Base-by-base conservation (phyloP, 2,888 invertebrate genomes). In the Eristalis arbustorum region DNA sequence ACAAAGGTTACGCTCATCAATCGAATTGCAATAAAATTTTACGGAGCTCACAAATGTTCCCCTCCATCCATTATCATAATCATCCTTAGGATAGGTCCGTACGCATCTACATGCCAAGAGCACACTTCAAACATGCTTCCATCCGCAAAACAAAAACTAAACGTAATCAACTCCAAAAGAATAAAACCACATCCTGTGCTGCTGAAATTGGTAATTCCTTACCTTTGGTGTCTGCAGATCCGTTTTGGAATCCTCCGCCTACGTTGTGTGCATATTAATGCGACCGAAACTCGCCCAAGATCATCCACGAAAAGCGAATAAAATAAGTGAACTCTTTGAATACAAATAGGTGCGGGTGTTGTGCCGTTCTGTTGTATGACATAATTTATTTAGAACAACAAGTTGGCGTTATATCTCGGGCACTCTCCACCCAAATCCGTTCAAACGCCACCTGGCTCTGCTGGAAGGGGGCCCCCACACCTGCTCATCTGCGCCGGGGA, bases 331-430 rank as follows among this genome's bases (percentile, higher is more conserved):
- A 37, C 74, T 66, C 57, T 37, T 57, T 74, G 66, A 64, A 74
- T 74, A 59, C 31, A 57, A 73, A 73, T 56, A n/a, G n/a, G 10
- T 34, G 25, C 1, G 6, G 8, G 25, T 13, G 23, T 23, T 57
- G 59, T 31, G 40, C 49, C 42, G 42, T n/a, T 49, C 56, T 23
- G 11, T 49, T n/a, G 34, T 73, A 22, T 74, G 37, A 40, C 40
- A 66, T 59, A 74, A 59, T 59, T 37, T 64, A 74, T 37, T 56
- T 56, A 37, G 37, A 74, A 64, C 34, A 73, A 73, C 63, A 64
- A 31, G 63, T 64, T 64, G 59, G 59, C 14, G 14, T 13, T 59
- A 59, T 59, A 25, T 59, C 23, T 23, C 25, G 25, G 13, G 14
- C 25, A 59, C 14, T 25, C 13, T 59, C 14, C 3, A n/a, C n/a